Percentiles rank a stretch among this genome's conserved stretches.
Evolutionary conservation across 64 coral and sea anemone species (phyloP).

Genomic region (Exaiptasia diaphana): DNA sequence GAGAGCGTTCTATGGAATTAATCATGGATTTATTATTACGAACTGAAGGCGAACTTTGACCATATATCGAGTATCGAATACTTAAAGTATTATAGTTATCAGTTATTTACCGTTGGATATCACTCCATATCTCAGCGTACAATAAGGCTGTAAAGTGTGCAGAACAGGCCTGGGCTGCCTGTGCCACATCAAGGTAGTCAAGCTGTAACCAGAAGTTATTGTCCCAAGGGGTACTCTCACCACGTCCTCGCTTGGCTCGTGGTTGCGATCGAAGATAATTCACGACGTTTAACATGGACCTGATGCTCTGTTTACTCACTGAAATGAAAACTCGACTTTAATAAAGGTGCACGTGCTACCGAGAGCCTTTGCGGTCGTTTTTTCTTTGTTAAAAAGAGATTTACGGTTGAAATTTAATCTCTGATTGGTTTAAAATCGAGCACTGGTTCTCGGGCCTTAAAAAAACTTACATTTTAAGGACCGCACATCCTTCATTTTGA

Average conservation of each 20-base stretch:
- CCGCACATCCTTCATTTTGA: too few species aligned
- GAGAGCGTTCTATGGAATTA: conserved; percentile 57
- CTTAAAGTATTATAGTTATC: too few species aligned
- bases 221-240: conserved; percentile 68
- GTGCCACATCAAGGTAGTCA: conserved; percentile 87
- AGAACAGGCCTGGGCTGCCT: conserved; percentile 86
- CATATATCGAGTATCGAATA: too few species aligned
- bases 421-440: too few species aligned
- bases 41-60: too few species aligned
- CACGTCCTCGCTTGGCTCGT: conserved; percentile 41
- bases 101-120: conserved; percentile 77
- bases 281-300: conserved; percentile 78
- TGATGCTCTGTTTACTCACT: conserved; percentile 82
- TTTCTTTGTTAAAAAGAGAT: too few species aligned
- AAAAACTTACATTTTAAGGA: too few species aligned
- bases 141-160: conserved; percentile 93
- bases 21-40: too few species aligned
- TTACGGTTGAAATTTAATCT: too few species aligned
- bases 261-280: conserved; percentile 80
- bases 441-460: too few species aligned
- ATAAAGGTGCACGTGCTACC: too few species aligned
- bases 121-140: conserved; percentile 93
- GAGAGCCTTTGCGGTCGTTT: too few species aligned
- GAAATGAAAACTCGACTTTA: not conserved
- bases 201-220: conserved; percentile 95